These are phyloP conservation scores for Phalera bucephala DNA, from an alignment of 2,888 invertebrate species.

Conservation along the genomic window DNA sequence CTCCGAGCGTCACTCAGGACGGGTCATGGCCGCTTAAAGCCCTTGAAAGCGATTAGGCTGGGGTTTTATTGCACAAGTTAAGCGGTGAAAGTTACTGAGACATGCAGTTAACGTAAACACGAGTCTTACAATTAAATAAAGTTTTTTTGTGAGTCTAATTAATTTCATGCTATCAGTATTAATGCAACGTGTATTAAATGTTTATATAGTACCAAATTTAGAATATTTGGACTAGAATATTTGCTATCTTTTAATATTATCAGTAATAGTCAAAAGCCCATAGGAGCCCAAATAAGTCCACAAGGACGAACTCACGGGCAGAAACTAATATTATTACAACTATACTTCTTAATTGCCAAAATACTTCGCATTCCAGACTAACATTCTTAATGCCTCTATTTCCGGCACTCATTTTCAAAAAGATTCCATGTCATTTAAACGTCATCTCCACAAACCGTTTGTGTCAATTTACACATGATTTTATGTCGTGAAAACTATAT, in stretches of 20 bases:
- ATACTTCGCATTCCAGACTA: no score
- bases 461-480: constrained; percentile 40
- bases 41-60: constrained; percentile 74
- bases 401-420: constrained; percentile 16
- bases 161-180: no score
- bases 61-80: constrained; percentile 60
- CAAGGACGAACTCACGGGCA: no score
- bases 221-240: no score
- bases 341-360: no score
- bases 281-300: no score
- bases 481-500: constrained; percentile 30
- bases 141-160: no score
- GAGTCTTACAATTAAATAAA: constrained; percentile 39
- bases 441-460: constrained; percentile 22
- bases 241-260: no score
- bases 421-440: constrained; percentile 19
- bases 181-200: no score
- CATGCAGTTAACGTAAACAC: constrained; percentile 42
- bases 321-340: no score
- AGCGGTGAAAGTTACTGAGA: constrained; percentile 52
- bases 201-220: no score
- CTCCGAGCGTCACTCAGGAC: constrained; percentile 53
- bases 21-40: constrained; percentile 82
- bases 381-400: constrained; percentile 26
- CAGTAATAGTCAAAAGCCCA: no score